Conservation (phyloP, 2,797 vertebrate genomes). For the Pantherophis alleghaniensis region DNA sequence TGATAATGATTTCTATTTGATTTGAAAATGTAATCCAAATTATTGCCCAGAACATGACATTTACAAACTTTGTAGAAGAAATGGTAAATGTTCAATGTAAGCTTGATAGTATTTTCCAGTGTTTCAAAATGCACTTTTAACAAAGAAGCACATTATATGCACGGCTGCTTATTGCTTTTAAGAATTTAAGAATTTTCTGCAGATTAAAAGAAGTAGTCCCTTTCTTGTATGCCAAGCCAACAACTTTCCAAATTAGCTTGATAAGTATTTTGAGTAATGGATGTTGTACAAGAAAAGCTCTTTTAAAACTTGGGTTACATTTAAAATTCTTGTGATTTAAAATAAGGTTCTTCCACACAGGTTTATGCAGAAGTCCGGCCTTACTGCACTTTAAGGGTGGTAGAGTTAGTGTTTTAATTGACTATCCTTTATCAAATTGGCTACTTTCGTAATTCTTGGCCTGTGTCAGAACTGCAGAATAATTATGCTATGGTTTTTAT, state of each 20-base stretch:
- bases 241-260: not conserved
- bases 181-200: not conserved
- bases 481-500: not conserved
- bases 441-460: not conserved
- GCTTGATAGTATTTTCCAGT: not conserved
- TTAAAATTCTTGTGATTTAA: conserved; percentile 5
- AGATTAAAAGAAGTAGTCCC: not conserved
- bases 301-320: not conserved
- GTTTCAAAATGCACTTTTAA: not conserved
- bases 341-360: not conserved
- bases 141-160: not conserved
- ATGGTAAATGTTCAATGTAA: not conserved
- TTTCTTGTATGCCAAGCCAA: not conserved
- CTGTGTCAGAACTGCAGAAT: not conserved
- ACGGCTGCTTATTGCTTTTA: not conserved
- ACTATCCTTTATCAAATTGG: conserved; percentile 1
- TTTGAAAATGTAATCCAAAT: not conserved
- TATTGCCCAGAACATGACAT: not conserved
- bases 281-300: not conserved
- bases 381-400: not conserved
- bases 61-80: not conserved
- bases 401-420: not conserved
- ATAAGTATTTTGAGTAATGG: not conserved
- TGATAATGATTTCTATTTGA: not conserved
- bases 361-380: not conserved